Percentiles rank a stretch among this genome's conserved stretches.
Evolutionary conservation across 2,888 invertebrate genomes (phyloP).

Genomic region (Chaitophorus viminalis): DNA sequence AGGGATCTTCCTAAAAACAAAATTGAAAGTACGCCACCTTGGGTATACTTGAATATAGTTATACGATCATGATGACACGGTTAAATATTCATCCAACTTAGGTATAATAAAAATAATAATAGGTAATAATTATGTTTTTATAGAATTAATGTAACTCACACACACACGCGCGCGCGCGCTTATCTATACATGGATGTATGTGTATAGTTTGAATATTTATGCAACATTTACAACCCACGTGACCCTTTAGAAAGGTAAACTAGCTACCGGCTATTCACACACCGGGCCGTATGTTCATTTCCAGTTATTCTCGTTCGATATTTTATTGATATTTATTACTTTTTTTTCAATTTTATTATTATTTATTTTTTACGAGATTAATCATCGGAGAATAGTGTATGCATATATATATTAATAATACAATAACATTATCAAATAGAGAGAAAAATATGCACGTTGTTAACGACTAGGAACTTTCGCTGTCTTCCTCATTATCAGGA

Average conservation of each 20-base stretch:
- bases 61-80: conserved; percentile 12
- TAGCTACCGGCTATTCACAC: conserved; percentile 22
- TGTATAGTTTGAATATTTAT: conserved; percentile 16
- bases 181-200: background rate
- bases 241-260: conserved; percentile 52
- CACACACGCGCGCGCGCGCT: background rate
- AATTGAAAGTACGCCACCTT: background rate
- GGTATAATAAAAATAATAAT: background rate
- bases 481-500: conserved; percentile 45
- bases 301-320: conserved; percentile 45
- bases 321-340: conserved; percentile 33
- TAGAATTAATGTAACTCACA: conserved; percentile 17
- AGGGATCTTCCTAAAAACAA: background rate
- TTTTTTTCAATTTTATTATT: conserved; percentile 39
- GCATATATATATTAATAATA: background rate
- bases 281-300: conserved; percentile 21
- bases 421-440: background rate
- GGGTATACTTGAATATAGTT: background rate
- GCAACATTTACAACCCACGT: conserved; percentile 15
- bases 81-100: background rate
- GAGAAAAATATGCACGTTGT: conserved; percentile 21
- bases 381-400: background rate
- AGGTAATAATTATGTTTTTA: conserved; percentile 1
- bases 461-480: conserved; percentile 37
- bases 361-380: conserved; percentile 34